phyloP scores from a whole-genome alignment of 2,888 invertebrate species.

The Syrista parreyssii region DNA sequence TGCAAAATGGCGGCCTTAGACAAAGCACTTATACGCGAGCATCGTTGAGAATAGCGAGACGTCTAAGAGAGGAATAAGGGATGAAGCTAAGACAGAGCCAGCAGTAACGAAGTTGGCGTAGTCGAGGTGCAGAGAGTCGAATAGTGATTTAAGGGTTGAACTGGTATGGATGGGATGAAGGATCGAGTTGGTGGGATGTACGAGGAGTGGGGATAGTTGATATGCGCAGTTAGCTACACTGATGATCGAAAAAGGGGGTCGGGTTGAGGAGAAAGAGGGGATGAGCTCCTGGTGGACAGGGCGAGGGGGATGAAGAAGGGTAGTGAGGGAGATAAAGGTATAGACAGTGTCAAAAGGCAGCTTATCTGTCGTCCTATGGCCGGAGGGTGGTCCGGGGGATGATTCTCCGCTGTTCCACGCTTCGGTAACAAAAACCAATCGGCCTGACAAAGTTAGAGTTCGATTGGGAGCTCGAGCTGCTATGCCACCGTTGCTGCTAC shows the following conservation, averaged over 20 bases:
- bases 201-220: neutral
- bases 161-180: neutral
- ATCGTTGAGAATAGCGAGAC: neutral
- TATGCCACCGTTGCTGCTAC: neutral
- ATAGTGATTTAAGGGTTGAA: neutral
- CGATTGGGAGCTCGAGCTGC: conserved; percentile 34
- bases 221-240: conserved; percentile 13
- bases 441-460: conserved; percentile 50
- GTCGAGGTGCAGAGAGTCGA: neutral
- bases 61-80: neutral
- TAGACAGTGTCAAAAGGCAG: conserved; percentile 42
- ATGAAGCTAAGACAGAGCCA: neutral
- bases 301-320: conserved; percentile 9
- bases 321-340: conserved; percentile 5
- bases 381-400: conserved; percentile 16
- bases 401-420: conserved; percentile 28
- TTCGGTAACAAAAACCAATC: conserved; percentile 46
- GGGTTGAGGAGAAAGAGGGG: conserved; percentile 9
- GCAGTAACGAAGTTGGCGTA: neutral
- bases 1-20: neutral
- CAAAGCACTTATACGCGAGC: neutral
- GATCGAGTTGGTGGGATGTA: neutral
- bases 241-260: conserved; percentile 11
- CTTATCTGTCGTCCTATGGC: conserved; percentile 36
- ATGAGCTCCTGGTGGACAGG: neutral